Conservation (phyloP, 2,113 vertebrate species). For the Chionomys nivalis region DNA sequence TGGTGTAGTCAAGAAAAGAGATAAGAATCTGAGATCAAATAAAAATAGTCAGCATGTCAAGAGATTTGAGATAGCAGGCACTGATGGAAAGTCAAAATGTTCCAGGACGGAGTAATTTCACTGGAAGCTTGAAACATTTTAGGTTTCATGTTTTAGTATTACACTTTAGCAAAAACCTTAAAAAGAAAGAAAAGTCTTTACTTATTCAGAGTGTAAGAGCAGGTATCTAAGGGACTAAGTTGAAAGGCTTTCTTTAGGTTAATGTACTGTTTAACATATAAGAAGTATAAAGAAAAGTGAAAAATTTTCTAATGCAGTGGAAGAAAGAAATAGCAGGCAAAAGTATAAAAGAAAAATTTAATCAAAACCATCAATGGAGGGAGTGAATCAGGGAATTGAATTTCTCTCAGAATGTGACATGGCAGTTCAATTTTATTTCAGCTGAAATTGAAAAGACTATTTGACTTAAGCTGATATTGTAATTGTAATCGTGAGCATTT, state of each 20-base stretch:
- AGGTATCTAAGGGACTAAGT: not conserved
- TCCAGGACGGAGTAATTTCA: not conserved
- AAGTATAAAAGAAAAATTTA: not conserved
- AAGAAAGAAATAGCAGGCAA: slow-evolving; percentile 21
- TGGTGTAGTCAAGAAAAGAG: not conserved
- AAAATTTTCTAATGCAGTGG: not conserved
- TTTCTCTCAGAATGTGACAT: not conserved
- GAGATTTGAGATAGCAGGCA: not conserved
- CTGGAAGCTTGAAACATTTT: not conserved
- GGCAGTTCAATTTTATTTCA: not conserved
- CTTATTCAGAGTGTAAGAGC: not conserved
- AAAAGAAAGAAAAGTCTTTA: not conserved
- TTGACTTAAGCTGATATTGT: not conserved
- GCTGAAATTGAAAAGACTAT: not conserved
- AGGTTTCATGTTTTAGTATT: not conserved
- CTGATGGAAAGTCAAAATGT: not conserved
- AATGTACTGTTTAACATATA: not conserved
- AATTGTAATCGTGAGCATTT: not conserved
- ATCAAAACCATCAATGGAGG: not conserved
- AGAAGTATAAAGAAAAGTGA: not conserved
- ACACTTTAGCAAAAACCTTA: not conserved
- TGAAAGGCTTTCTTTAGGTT: not conserved
- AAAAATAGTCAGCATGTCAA: not conserved
- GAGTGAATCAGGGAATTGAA: not conserved
- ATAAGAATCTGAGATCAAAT: not conserved